phyloP scores from a whole-genome alignment of 2,113 vertebrate species.

The Ochotona princeps region DNA sequence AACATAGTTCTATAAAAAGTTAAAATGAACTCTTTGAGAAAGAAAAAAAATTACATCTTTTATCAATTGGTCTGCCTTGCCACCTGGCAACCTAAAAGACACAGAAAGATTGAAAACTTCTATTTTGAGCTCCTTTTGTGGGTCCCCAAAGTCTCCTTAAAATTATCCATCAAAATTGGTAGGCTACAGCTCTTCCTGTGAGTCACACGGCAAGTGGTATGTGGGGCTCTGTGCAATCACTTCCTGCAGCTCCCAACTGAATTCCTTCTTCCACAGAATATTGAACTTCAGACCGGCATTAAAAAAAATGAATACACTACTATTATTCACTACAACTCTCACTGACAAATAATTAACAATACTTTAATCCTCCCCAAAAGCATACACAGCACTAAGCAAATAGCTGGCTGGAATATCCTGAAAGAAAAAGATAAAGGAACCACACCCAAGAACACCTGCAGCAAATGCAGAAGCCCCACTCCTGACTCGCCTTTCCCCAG shows the following conservation, averaged over 20 bases:
- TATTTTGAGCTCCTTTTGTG: too few relatives aligned
- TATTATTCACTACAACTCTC: conserved; percentile 3
- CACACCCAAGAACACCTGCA: neutral
- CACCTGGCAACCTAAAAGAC: neutral
- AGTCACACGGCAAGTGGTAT: neutral
- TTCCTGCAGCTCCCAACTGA: neutral
- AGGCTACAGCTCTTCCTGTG: neutral
- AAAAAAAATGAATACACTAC: neutral
- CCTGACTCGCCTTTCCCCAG: neutral
- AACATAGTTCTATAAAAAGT: neutral
- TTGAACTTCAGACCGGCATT: neutral
- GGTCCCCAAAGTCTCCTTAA: neutral
- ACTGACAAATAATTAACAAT: conserved; percentile 43
- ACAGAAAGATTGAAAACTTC: neutral
- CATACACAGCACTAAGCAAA: conserved; percentile 25
- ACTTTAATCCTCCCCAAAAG: conserved; percentile 29
- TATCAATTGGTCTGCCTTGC: too few relatives aligned
- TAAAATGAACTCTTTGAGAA: neutral
- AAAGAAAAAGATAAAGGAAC: neutral
- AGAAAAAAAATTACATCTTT: neutral
- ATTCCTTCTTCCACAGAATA: neutral
- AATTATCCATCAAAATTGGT: neutral
- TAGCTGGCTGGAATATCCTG: neutral
- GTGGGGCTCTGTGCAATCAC: neutral
- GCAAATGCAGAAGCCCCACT: neutral